Evolutionary conservation across 2,113 vertebrate genomes (phyloP).

Genomic region (Phyllostomus hastatus): DNA sequence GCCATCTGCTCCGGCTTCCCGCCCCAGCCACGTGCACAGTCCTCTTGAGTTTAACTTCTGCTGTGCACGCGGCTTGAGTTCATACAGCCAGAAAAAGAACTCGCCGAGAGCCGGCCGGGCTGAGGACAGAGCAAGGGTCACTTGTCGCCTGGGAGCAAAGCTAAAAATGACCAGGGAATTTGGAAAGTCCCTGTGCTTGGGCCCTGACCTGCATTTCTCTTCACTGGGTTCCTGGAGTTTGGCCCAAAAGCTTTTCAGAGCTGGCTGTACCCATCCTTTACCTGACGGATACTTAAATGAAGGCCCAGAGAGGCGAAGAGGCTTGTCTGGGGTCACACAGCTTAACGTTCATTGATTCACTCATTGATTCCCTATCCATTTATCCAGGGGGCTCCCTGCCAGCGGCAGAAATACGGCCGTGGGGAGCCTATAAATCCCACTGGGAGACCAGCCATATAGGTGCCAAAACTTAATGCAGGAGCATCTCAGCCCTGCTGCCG

Average conservation of each 20-base stretch:
- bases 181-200: constrained; percentile 46
- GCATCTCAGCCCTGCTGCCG: background rate
- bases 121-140: constrained; percentile 36
- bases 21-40: constrained; percentile 22
- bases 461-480: fast-evolving
- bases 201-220: background rate
- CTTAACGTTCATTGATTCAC: fast-evolving
- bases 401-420: background rate
- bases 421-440: background rate
- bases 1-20: constrained; percentile 63
- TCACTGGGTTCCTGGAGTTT: background rate
- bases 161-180: constrained; percentile 58
- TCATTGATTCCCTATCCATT: background rate
- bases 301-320: background rate
- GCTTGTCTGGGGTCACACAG: background rate
- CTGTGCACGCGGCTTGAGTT: constrained; percentile 33
- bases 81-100: constrained; percentile 71
- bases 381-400: background rate
- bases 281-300: fast-evolving
- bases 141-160: constrained; percentile 5
- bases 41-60: constrained; percentile 47
- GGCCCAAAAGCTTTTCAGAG: background rate
- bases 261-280: fast-evolving
- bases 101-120: background rate
- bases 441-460: fast-evolving